Evolutionary conservation across 2,888 invertebrate genomes (phyloP).

Genomic region (Drosophila mulleri): DNA sequence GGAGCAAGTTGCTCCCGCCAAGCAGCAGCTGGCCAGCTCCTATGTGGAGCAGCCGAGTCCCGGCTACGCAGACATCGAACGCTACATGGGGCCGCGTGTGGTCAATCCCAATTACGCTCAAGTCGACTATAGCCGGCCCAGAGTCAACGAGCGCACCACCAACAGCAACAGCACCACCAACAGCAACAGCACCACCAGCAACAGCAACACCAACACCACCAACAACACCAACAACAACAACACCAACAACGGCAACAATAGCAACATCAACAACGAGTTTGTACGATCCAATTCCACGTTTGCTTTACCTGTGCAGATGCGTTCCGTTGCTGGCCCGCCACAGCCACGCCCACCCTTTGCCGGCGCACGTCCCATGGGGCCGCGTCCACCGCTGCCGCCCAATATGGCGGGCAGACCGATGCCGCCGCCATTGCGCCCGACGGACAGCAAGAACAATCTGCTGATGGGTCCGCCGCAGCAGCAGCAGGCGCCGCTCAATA

Average conservation of each 20-base stretch:
- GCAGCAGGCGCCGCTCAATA: conserved; percentile 56
- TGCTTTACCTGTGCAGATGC: conserved; percentile 80
- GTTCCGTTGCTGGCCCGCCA: conserved; percentile 74
- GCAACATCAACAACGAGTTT: conserved; percentile 24
- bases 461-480: conserved; percentile 74
- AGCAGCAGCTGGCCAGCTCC: conserved; percentile 15
- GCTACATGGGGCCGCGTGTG: conserved; percentile 22
- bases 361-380: conserved; percentile 73
- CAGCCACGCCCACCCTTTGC: conserved; percentile 80
- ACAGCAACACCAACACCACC: conserved; percentile 21
- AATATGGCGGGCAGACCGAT: conserved; percentile 70
- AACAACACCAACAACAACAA: too few species aligned
- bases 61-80: conserved; percentile 7
- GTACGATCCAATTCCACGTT: conserved; percentile 50
- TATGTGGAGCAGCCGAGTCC: conserved; percentile 4
- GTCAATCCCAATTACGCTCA: conserved; percentile 3
- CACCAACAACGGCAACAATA: conserved; percentile 12
- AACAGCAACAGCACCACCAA: conserved; percentile 30
- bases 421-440: conserved; percentile 84
- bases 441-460: conserved; percentile 86
- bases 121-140: conserved; percentile 17
- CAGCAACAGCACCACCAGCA: conserved; percentile 16
- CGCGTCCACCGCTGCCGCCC: conserved; percentile 80
- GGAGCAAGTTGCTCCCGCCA: conserved; percentile 3
- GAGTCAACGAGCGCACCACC: conserved; percentile 49